Evolutionary conservation across 2,888 invertebrate species (phyloP).

Genomic region (Stegophylla sp.): DNA sequence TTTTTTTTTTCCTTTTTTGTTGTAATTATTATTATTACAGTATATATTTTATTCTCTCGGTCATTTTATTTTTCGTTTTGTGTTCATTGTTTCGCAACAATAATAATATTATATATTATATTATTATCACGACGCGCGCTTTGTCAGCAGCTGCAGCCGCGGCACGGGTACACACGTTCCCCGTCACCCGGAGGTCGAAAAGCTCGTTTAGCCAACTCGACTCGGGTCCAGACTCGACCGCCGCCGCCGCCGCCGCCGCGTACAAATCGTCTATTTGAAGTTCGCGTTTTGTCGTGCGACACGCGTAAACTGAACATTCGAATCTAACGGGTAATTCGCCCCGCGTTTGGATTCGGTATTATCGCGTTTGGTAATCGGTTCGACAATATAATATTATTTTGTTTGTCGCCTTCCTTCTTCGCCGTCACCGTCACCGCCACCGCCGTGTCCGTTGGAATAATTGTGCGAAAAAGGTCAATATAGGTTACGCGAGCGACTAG

Average conservation of each 20-base stretch:
- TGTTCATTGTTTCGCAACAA: not conserved
- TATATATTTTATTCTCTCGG: not conserved
- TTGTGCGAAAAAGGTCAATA: not conserved
- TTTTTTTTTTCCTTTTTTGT: not conserved
- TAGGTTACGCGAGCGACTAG: conserved; percentile 1
- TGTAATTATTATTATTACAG: not conserved
- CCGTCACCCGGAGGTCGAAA: not conserved
- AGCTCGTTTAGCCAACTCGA: not conserved
- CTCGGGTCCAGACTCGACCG: not conserved
- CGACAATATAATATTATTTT: not conserved
- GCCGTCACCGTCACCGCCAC: not conserved
- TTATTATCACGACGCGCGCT: not conserved
- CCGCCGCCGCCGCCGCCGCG: not conserved
- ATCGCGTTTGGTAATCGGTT: no score
- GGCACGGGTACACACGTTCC: not conserved
- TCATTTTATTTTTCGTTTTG: not conserved
- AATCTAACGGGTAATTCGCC: not conserved
- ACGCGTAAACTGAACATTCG: not conserved
- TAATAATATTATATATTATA: not conserved
- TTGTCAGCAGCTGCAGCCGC: not conserved
- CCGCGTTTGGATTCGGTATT: no score
- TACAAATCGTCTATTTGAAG: not conserved
- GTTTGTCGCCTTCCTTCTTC: not conserved
- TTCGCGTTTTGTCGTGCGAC: not conserved
- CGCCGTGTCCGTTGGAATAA: not conserved